Evolutionary conservation across 2,888 invertebrate genomes (phyloP).

Genomic region (Amorpha juglandis): DNA sequence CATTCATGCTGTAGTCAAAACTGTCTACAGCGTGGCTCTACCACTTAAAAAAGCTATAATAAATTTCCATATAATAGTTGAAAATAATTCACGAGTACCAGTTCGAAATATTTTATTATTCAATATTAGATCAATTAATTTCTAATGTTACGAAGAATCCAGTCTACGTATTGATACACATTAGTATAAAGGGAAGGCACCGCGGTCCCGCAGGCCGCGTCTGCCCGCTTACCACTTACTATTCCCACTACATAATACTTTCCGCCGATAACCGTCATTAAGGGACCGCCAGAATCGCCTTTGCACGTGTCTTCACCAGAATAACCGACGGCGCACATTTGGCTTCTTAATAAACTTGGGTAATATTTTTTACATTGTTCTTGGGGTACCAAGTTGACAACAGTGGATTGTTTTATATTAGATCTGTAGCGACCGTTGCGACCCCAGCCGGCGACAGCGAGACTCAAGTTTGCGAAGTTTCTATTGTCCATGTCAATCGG

Average conservation of each 20-base stretch:
- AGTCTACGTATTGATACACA: constrained; percentile 67
- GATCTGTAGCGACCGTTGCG: constrained; percentile 64
- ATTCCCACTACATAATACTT: constrained; percentile 71
- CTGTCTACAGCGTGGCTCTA: no score
- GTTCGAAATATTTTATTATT: background rate
- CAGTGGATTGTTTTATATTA: constrained; percentile 70
- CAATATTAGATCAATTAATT: constrained; percentile 37
- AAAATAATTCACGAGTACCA: background rate
- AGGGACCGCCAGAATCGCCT: constrained; percentile 77
- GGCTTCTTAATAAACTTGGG: constrained; percentile 56
- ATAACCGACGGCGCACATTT: constrained; percentile 73
- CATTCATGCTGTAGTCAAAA: no score
- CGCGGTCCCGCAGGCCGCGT: constrained; percentile 70
- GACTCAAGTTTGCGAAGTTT: constrained; percentile 59
- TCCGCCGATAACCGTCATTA: constrained; percentile 70
- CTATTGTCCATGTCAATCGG: constrained; percentile 67
- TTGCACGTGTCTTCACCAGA: constrained; percentile 75
- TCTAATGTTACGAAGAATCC: constrained; percentile 61
- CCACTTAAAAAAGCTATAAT: no score
- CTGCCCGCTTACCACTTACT: constrained; percentile 75
- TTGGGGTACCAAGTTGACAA: constrained; percentile 68
- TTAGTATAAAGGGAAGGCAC: constrained; percentile 75
- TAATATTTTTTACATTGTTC: constrained; percentile 61
- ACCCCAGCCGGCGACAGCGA: constrained; percentile 76
- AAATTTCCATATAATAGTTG: background rate